Evolutionary conservation across 1,140 invertebrate genomes (phyloP).

Genomic region (Drosophila varians): DNA sequence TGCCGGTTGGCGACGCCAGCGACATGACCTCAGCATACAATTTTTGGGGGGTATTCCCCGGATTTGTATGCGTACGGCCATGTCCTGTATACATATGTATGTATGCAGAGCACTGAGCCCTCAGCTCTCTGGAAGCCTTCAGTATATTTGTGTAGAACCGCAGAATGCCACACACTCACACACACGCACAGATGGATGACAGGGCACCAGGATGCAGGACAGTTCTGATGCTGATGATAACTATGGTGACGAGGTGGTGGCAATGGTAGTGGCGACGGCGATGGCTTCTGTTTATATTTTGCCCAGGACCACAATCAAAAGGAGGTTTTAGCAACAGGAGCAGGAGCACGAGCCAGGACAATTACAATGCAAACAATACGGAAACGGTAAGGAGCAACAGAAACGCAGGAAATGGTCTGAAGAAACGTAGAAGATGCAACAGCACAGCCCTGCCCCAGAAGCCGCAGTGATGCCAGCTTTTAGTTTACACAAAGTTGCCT

Average conservation of each 20-base stretch:
- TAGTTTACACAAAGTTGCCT: neutral
- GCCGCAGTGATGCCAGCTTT: constrained; percentile 12
- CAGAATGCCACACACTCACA: constrained; percentile 61
- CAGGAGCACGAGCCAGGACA: constrained; percentile 33
- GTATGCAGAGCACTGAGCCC: constrained; percentile 28
- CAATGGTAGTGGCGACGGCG: constrained; percentile 8
- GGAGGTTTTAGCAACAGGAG: constrained; percentile 5
- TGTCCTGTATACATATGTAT: constrained; percentile 23
- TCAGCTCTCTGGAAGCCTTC: constrained; percentile 44
- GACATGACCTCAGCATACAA: constrained; percentile 76
- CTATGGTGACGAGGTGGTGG: constrained; percentile 29
- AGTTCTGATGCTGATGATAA: constrained; percentile 11
- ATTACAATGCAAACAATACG: constrained; percentile 74
- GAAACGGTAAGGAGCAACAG: constrained; percentile 56
- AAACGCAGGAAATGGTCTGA: constrained; percentile 51
- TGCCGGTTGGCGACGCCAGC: constrained; percentile 57
- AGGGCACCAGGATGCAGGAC: constrained; percentile 27
- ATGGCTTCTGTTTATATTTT: constrained; percentile 60
- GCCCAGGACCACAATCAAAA: constrained; percentile 25
- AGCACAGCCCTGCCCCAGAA: constrained; percentile 31
- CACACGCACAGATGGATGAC: constrained; percentile 47
- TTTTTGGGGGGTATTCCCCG: constrained; percentile 38
- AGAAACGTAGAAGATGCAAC: constrained; percentile 52
- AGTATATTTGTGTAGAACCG: constrained; percentile 78
- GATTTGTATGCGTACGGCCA: constrained; percentile 44